Base-by-base conservation (phyloP, 30 jellyfish, hydroid and myxozoan species). In the Pelagia noctiluca region DNA sequence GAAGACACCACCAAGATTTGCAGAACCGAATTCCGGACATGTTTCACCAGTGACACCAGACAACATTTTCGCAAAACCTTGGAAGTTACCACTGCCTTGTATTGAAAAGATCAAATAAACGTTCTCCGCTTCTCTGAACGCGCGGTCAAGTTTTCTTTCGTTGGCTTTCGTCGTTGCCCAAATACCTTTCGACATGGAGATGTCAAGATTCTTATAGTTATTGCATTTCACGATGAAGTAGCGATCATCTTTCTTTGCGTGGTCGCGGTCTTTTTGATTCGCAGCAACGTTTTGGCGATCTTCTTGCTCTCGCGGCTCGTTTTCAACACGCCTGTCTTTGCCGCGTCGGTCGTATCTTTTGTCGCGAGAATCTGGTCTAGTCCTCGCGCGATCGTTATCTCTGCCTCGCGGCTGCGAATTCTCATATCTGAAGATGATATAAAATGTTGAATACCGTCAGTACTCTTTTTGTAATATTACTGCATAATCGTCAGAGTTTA, bases 91-190 rank as follows among this genome's bases (percentile, higher is more conserved):
- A 60, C 98, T 92, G 50, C 98, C 98, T 74, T 92, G 98, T 42
- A 92, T 86, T 0, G 98, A 92, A 73, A 92, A 92, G 37, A 92
- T 67, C 86, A 92, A 50, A 53, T 3, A 77, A 31, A 92, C 97
- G 50, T 73, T 71, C 18, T 76, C 89, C 24, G 96, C 84, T 1
- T 86, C 89, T 12, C 80, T 78, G 74, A 28, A 92, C 1, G 98
- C 98, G n/a, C 98, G 92, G 67, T 87, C 87, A 30, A 92, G 83
- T 60, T 83, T 80, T 74, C 71, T 80, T 53, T 92, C 98, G 74
- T 92, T 92, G 71, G 96, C 88, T 70, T 82, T 92, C 35, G 98
- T 92, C 23, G 98, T 92, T 28, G 98, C 98, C 98, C 98, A 92
- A 50, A 92, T 92, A 67, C 91, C 90, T 36, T 96, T 78, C 1